A percentile compares a stretch with the other conserved stretches of the same genome.
phyloP scores from a whole-genome alignment of 2,888 invertebrate species.

The Pyrochroa serraticornis region DNA sequence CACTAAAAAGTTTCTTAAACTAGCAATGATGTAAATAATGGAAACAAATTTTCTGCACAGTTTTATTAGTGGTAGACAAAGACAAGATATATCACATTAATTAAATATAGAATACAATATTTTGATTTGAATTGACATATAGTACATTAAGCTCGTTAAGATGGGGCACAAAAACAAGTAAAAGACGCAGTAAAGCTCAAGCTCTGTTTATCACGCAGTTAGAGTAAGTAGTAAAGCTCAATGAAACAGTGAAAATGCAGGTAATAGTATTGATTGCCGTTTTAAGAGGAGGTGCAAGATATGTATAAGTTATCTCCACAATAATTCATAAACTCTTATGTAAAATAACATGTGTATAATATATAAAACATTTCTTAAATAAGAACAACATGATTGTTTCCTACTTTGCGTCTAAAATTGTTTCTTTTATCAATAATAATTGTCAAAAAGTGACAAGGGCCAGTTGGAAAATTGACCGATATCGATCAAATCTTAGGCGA shows the following conservation, averaged over 20 bases:
- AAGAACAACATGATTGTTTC: constrained; percentile 12
- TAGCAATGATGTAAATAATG: too few species aligned
- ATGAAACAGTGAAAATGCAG: constrained; percentile 14
- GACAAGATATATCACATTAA: constrained; percentile 47
- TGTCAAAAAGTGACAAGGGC: too few species aligned
- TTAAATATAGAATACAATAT: constrained; percentile 43
- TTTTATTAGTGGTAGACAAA: constrained; percentile 42
- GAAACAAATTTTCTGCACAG: constrained; percentile 2
- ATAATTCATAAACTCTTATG: constrained; percentile 16
- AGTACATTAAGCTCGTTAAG: constrained; percentile 58
- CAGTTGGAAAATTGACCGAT: too few species aligned
- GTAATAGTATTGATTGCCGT: constrained; percentile 32
- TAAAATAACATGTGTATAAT: constrained; percentile 15
- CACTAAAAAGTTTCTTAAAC: too few species aligned
- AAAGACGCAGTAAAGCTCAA: constrained; percentile 34
- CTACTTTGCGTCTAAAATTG: constrained; percentile 13
- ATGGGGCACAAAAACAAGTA: constrained; percentile 32
- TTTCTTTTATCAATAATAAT: too few species aligned
- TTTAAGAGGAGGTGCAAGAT: constrained; percentile 34
- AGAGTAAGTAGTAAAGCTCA: constrained; percentile 29
- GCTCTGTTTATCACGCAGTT: constrained; percentile 39
- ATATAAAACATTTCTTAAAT: constrained; percentile 18
- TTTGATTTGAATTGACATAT: constrained; percentile 57
- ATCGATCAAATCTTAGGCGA: too few species aligned
- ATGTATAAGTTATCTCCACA: constrained; percentile 30